Conservation (phyloP, 2,888 invertebrate genomes). For the Meloe dianella region DNA sequence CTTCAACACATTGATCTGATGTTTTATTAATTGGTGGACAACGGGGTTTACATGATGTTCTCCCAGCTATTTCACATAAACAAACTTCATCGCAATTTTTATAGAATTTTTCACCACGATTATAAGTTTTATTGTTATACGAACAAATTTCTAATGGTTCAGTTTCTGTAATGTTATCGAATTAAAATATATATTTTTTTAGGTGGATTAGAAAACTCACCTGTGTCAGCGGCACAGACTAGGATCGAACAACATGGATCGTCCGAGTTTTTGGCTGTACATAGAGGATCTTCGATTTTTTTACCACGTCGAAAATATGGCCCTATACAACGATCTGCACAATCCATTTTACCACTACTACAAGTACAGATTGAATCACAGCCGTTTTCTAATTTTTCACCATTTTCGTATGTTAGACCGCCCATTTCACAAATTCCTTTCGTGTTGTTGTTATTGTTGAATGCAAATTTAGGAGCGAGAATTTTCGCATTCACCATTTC, state of each 20-base stretch:
- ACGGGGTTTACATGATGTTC: conserved; percentile 60
- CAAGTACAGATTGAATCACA: conserved; percentile 83
- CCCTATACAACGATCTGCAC: conserved; percentile 72
- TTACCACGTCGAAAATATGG: conserved; percentile 74
- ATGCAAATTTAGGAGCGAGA: conserved; percentile 37
- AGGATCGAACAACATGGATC: conserved; percentile 76
- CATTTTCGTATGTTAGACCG: conserved; percentile 64
- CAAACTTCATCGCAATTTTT: conserved; percentile 84
- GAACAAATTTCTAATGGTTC: conserved; percentile 65
- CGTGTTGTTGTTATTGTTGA: conserved; percentile 31
- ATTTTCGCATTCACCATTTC: conserved; percentile 44
- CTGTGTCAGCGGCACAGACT: conserved; percentile 70
- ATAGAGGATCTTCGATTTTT: conserved; percentile 71
- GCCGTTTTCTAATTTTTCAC: conserved; percentile 73
- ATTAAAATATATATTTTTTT: not conserved
- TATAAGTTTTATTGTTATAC: conserved; percentile 73
- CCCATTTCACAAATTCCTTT: conserved; percentile 55
- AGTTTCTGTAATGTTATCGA: conserved; percentile 48
- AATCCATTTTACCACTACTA: conserved; percentile 71
- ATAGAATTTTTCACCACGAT: conserved; percentile 74
- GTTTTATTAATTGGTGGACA: conserved; percentile 67
- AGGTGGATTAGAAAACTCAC: conserved; percentile 49
- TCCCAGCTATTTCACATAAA: conserved; percentile 74
- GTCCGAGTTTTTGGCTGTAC: conserved; percentile 73
- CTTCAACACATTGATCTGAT: conserved; percentile 78